Evolutionary conservation across 2,888 invertebrate species (phyloP).

Genomic region (Drosophila pegasa): DNA sequence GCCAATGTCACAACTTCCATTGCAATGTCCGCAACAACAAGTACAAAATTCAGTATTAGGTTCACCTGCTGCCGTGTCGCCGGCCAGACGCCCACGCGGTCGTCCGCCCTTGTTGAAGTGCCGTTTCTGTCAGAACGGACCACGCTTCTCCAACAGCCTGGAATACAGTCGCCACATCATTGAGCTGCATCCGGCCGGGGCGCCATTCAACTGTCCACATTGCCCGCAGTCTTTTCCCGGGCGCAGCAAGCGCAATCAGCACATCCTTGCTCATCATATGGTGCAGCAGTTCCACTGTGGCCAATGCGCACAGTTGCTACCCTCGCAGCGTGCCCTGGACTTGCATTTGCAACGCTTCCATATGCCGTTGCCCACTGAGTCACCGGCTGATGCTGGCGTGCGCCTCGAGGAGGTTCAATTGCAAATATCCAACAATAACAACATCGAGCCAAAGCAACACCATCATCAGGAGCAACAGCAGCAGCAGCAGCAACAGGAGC

Average conservation of each 20-base stretch:
- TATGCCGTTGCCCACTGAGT: constrained; percentile 45
- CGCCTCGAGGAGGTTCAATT: constrained; percentile 30
- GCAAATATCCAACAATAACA: constrained; percentile 9
- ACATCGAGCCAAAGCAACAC: not conserved
- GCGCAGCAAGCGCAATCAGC: constrained; percentile 76
- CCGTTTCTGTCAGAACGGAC: constrained; percentile 82
- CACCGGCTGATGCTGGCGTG: constrained; percentile 3
- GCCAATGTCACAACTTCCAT: too few relatives aligned
- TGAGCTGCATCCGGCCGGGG: constrained; percentile 76
- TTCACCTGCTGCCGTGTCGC: constrained; percentile 21
- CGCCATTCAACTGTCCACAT: constrained; percentile 80
- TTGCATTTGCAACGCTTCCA: constrained; percentile 80
- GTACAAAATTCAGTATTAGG: constrained; percentile 67
- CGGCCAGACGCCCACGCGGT: constrained; percentile 24
- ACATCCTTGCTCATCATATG: constrained; percentile 74
- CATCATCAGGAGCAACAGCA: constrained; percentile 1
- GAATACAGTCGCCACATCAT: constrained; percentile 82
- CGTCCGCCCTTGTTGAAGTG: constrained; percentile 71
- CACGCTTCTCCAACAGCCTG: constrained; percentile 78
- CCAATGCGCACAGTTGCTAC: constrained; percentile 78
- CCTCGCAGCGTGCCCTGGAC: constrained; percentile 78
- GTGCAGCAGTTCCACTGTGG: constrained; percentile 80
- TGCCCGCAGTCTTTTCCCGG: constrained; percentile 74
- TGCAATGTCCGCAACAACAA: constrained; percentile 47
- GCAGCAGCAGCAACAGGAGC: not conserved